Evolutionary conservation across 2,797 vertebrate species (phyloP), one percentile per base, ranked within the genome.

Genomic region (Acrossocheilus fasciatus): DNA sequence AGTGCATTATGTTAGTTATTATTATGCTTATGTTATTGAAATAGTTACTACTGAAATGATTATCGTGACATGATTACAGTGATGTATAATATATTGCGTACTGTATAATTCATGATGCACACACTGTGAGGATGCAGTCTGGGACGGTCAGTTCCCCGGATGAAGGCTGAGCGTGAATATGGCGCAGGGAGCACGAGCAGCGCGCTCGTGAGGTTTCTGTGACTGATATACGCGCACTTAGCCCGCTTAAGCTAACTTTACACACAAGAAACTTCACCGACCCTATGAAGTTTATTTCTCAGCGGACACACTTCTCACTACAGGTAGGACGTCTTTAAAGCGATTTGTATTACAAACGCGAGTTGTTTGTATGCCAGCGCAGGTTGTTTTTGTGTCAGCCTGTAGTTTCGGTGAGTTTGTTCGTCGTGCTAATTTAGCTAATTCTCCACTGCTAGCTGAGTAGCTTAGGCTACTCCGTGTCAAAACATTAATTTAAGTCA

Each of bases 131-230:
- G 0, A 36, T 5, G 54, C 45, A 4, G n/a, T 9, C 36, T 82
- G 85, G 10, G 75, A 1, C 76, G 1, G 1, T 6, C 23, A 45
- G 47, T 54, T 89, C 18, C 89, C 89, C 89, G 89, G 89, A 90
- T 90, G 88, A 84, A 86, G 81, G 50, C 69, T 79, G 41, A 45
- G 41, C 8, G 84, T 90, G 84, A 90, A 84, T 76, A 90, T 90
- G 90, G 88, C 81, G 88, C 73, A 77, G 88, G 72, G 87, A 81
- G 68, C 77, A 64, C 84, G 84, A 81, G 81, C 62, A 80, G 47
- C 47, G 43, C 54, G 73, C 70, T 86, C 81, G 57, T 39, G 43
- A 68, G 83, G 81, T 23, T 59, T 84, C 66, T 68, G 83, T 83
- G 87, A 85, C 59, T 57, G 78, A 76, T 70, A 72, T 57, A 81